Evolutionary conservation across 2,888 invertebrate genomes (phyloP).

Genomic region (Campoplex nolae): DNA sequence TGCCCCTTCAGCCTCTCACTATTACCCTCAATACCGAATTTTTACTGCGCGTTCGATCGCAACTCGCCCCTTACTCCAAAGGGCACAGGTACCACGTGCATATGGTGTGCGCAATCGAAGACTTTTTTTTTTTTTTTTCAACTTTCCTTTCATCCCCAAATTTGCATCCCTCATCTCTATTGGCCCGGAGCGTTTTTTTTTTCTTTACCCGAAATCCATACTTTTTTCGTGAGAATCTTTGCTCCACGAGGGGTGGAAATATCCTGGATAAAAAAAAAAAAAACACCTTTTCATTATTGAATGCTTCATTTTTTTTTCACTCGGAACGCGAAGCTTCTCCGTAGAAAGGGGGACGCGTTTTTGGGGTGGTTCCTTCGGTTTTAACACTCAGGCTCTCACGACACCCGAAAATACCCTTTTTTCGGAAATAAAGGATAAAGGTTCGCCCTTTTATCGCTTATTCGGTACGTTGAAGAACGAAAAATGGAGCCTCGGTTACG

Average conservation of each 20-base stretch:
- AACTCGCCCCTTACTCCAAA: constrained; percentile 23
- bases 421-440: constrained; percentile 57
- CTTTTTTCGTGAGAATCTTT: constrained; percentile 69
- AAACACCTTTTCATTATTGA: constrained; percentile 49
- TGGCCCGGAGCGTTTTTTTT: constrained; percentile 45
- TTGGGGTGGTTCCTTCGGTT: constrained; percentile 76
- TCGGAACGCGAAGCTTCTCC: constrained; percentile 51
- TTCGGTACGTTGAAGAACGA: constrained; percentile 18
- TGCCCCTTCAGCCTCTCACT: constrained; percentile 33
- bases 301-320: constrained; percentile 35
- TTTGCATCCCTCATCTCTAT: constrained; percentile 77
- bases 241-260: constrained; percentile 64
- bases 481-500: constrained; percentile 5
- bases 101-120: constrained; percentile 43
- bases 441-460: not conserved
- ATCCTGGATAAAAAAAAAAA: not conserved
- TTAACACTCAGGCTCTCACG: constrained; percentile 60
- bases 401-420: constrained; percentile 72
- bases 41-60: constrained; percentile 48
- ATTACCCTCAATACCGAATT: constrained; percentile 17
- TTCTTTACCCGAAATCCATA: constrained; percentile 59
- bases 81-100: constrained; percentile 45
- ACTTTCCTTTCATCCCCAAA: constrained; percentile 71
- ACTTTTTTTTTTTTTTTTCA: constrained; percentile 38
- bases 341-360: constrained; percentile 70